phyloP scores from a whole-genome alignment of 2,888 invertebrate species.

The Drosophila incognita region DNA sequence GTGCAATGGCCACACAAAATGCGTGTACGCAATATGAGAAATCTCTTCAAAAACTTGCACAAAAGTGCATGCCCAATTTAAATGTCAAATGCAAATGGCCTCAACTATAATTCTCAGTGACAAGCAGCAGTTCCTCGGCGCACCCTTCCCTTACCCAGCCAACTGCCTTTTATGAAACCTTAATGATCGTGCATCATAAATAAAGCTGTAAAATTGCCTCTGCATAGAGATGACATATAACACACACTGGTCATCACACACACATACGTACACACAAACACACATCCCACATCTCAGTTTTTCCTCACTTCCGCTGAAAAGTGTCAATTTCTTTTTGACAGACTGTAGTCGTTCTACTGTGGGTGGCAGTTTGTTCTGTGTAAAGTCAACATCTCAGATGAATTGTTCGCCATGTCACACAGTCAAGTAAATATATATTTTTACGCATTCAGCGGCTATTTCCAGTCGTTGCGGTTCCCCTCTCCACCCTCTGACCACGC shows the following conservation, averaged over 20 bases:
- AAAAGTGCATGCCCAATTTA: slow-evolving; percentile 63
- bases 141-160: not conserved
- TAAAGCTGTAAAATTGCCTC: slow-evolving; percentile 43
- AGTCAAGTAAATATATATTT: slow-evolving; percentile 57
- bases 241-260: slow-evolving; percentile 40
- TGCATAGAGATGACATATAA: slow-evolving; percentile 46
- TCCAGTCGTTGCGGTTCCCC: slow-evolving; percentile 5
- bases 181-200: slow-evolving; percentile 62
- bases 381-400: slow-evolving; percentile 32
- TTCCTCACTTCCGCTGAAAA: slow-evolving; percentile 30
- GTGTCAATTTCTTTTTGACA: slow-evolving; percentile 58
- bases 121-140: not conserved
- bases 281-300: not conserved
- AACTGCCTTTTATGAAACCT: slow-evolving; percentile 47
- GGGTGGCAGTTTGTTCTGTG: not conserved
- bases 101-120: slow-evolving; percentile 52
- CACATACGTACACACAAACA: not conserved
- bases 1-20: slow-evolving; percentile 57
- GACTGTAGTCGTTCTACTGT: slow-evolving; percentile 7
- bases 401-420: slow-evolving; percentile 52
- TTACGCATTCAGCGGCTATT: slow-evolving; percentile 37
- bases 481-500: not conserved
- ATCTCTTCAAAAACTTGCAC: slow-evolving; percentile 59
- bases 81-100: slow-evolving; percentile 64
- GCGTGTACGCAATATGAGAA: slow-evolving; percentile 62